These are phyloP conservation scores for Rhagophthalmus giganteus DNA, from an alignment of 2,888 invertebrate genomes.

Conservation along the genomic window DNA sequence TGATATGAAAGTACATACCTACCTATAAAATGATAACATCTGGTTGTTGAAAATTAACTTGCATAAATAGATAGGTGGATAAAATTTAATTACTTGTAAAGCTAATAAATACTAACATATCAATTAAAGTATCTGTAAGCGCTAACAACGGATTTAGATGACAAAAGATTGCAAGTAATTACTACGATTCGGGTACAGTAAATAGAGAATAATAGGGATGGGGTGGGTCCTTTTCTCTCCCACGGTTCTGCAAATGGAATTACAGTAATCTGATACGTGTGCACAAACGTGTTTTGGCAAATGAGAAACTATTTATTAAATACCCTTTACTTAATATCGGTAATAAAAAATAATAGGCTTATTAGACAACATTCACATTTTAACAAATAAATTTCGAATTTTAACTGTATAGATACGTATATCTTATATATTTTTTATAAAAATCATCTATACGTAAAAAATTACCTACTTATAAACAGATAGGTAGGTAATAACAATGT, in stretches of 20 bases:
- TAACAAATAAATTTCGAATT: constrained; percentile 3
- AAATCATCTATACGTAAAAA: too few species aligned
- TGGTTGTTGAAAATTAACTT: too few species aligned
- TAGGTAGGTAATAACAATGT: too few species aligned
- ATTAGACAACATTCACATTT: too few species aligned
- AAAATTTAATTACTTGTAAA: constrained; percentile 8
- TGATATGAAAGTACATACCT: background rate
- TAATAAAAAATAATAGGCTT: too few species aligned
- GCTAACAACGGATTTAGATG: constrained; percentile 23
- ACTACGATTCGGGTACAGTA: constrained; percentile 46
- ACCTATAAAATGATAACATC: too few species aligned
- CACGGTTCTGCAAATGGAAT: constrained; percentile 47
- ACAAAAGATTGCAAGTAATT: constrained; percentile 43
- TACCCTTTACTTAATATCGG: constrained; percentile 8
- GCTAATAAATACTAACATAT: constrained; percentile 22
- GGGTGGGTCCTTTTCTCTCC: constrained; percentile 41
- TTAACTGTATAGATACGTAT: background rate
- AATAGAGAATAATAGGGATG: constrained; percentile 43
- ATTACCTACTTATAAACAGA: too few species aligned
- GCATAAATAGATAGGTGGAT: too few species aligned
- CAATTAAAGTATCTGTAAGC: constrained; percentile 19
- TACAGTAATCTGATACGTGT: constrained; percentile 53
- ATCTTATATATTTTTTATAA: too few species aligned
- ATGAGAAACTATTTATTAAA: constrained; percentile 54
- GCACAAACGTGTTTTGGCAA: constrained; percentile 53